Conservation (phyloP, 2,113 vertebrate species). For the Onychostoma macrolepis region DNA sequence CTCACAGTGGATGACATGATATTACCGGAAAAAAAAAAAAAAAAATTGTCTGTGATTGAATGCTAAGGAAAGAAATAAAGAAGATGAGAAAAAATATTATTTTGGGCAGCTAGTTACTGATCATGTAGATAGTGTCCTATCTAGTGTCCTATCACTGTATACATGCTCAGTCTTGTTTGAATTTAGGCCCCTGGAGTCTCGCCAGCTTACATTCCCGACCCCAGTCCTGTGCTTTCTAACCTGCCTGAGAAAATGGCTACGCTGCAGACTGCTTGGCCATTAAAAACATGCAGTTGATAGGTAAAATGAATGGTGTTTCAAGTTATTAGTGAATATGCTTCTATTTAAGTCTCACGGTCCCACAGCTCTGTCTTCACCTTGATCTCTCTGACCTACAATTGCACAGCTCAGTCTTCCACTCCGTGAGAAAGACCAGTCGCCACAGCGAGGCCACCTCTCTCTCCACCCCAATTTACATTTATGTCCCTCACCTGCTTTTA, state of each 20-base stretch:
- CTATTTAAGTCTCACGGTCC: slow-evolving; percentile 74
- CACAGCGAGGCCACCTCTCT: slow-evolving; percentile 67
- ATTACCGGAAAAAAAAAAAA: slow-evolving; percentile 44
- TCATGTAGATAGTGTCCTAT: background rate
- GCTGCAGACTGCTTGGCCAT: slow-evolving; percentile 23
- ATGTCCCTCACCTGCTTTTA: slow-evolving; percentile 75
- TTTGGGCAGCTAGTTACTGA: background rate
- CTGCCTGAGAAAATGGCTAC: slow-evolving; percentile 28
- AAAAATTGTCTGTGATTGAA: slow-evolving; percentile 45
- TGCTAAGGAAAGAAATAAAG: background rate
- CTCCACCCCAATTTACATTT: slow-evolving; percentile 78
- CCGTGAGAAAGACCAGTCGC: slow-evolving; percentile 60
- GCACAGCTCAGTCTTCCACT: slow-evolving; percentile 70
- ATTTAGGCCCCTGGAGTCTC: slow-evolving; percentile 3
- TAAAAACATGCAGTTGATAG: slow-evolving; percentile 66
- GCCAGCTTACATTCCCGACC: background rate
- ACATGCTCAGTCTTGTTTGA: slow-evolving; percentile 14
- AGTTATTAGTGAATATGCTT: slow-evolving; percentile 72
- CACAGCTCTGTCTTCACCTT: slow-evolving; percentile 74
- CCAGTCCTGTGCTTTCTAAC: background rate
- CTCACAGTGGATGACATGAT: slow-evolving; percentile 38
- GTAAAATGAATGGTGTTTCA: slow-evolving; percentile 52
- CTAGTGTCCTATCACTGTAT: background rate
- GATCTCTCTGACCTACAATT: slow-evolving; percentile 71
- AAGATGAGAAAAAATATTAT: too few species aligned